phyloP scores from a whole-genome alignment of 1,140 invertebrate genomes.

The Babylonia areolata region DNA sequence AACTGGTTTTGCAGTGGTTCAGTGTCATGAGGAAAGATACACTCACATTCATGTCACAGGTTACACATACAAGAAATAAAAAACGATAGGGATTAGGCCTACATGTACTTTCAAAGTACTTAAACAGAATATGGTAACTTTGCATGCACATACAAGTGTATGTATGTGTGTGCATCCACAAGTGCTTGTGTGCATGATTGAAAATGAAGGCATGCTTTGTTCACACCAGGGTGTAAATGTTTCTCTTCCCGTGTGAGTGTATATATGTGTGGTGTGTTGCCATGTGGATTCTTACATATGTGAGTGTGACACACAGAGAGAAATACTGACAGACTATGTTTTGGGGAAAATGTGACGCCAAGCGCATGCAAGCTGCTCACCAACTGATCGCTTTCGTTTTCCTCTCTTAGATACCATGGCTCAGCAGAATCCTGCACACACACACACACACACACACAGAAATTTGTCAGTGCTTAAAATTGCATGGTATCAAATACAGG shows the following conservation, averaged over 20 bases:
- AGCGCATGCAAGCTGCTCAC: neutral
- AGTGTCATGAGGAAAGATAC: too few species aligned
- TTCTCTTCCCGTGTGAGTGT: neutral
- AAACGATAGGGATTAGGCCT: too few species aligned
- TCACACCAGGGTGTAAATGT: neutral
- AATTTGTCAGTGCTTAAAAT: neutral
- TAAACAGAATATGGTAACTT: too few species aligned
- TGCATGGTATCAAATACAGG: too few species aligned
- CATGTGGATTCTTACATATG: too few species aligned
- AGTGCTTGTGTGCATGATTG: slow-evolving; percentile 15
- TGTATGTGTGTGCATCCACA: neutral
- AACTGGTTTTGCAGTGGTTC: too few species aligned
- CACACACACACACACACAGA: neutral
- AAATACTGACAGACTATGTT: too few species aligned
- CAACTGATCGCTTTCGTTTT: slow-evolving; percentile 3
- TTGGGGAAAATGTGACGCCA: too few species aligned
- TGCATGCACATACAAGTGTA: too few species aligned
- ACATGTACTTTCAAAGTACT: too few species aligned
- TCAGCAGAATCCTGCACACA: neutral
- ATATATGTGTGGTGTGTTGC: slow-evolving; percentile 24
- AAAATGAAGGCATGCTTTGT: neutral
- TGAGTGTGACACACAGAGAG: neutral
- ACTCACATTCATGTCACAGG: too few species aligned
- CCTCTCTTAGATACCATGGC: neutral
- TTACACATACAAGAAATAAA: too few species aligned